These are phyloP conservation scores for Machimus atricapillus DNA, from an alignment of 2,888 invertebrate genomes.

Conservation along the genomic window DNA sequence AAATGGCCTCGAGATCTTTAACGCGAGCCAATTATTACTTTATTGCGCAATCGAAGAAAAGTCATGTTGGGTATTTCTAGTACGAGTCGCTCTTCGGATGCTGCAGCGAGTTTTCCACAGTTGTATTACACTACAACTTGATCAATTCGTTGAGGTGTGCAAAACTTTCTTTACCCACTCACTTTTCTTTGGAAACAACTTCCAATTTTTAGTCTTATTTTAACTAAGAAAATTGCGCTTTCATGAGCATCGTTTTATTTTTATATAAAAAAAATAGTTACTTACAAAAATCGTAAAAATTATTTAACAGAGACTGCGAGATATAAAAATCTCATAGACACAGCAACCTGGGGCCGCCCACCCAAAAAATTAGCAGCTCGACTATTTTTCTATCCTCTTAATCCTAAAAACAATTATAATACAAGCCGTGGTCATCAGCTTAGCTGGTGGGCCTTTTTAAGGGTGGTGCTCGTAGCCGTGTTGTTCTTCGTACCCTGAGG, in stretches of 20 bases:
- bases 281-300: slow-evolving; percentile 11
- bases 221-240: not conserved
- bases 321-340: slow-evolving; percentile 42
- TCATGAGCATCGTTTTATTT: not conserved
- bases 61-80: not conserved
- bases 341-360: not conserved
- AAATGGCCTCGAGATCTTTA: not conserved
- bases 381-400: not conserved
- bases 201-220: not conserved
- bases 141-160: not conserved
- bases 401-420: not conserved
- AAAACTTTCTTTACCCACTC: not conserved
- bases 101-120: not conserved
- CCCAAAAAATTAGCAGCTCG: not conserved
- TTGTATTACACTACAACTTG: not conserved
- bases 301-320: slow-evolving; percentile 31
- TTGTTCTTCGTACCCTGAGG: not conserved
- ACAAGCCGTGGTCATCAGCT: not conserved
- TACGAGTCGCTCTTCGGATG: not conserved
- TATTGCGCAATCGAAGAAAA: not conserved
- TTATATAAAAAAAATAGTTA: slow-evolving; percentile 38
- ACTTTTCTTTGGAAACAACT: not conserved
- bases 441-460: not conserved
- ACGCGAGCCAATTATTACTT: not conserved
- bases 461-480: slow-evolving; percentile 57